Evolutionary conservation across 2,797 vertebrate genomes (phyloP), one percentile per base, ranked within the genome.

Genomic region (Anomalospiza imberbis): DNA sequence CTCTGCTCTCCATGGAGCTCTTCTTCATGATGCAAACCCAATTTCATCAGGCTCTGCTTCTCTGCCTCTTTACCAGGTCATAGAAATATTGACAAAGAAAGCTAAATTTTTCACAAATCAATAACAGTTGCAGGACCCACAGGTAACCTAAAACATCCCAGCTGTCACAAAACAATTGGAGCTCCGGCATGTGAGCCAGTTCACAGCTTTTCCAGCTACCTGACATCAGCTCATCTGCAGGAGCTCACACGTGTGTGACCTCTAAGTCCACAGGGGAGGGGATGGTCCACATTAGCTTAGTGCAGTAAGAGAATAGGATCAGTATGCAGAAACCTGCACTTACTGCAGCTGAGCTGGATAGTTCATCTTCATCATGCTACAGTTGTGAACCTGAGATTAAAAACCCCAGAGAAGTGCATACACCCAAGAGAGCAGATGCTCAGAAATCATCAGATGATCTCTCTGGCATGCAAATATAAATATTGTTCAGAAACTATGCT

Each of bases 171-270:
- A 93, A 70, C 66, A 78, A 31, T 7, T 0, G 3, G 74, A 91
- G 70, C 20, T 85, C 66, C 79, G 73, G 58, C 24, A 42, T 0
- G 0, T 22, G 78, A 88, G 65, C 29, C 50, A 62, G 51, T 32
- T 81, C 72, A 51, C 79, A 88, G 82, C 26, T 94, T 87, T 94
- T 77, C 36, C 73, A 47, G 40, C 60, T 78, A 78, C 40, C 68
- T 81, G 68, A 20, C 44, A 51, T 45, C 58, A 60, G 76, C 50
- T 57, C 21, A 57, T 44, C 77, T 73, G 63, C 63, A 82, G 74
- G 47, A 92, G 55, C 51, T 87, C 67, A 70, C 47, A 58, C 0
- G 0, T 40, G 42, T 79, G n/a, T 57, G 70, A 83, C 48, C 61
- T 88, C 53, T 20, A 24, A 36, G 42, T 47, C 58, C 29, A 20